phyloP scores from a whole-genome alignment of 2,797 vertebrate genomes.

The Pampus argenteus region DNA sequence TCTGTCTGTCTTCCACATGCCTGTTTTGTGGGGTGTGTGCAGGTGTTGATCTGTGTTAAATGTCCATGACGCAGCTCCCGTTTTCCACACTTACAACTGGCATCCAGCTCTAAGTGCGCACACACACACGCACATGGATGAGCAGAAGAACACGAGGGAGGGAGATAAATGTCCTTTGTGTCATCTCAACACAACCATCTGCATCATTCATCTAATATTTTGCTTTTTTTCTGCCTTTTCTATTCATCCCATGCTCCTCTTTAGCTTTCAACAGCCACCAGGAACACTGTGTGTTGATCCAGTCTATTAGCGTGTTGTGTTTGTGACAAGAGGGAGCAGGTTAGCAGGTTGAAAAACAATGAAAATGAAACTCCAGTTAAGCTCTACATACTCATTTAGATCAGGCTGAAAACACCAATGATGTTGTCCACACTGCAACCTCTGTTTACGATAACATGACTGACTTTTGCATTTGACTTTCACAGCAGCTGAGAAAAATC shows the following conservation, averaged over 20 bases:
- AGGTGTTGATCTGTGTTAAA: conserved; percentile 72
- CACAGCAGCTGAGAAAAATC: conserved; percentile 47
- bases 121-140: conserved; percentile 10
- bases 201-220: conserved; percentile 59
- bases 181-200: conserved; percentile 48
- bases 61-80: conserved; percentile 57
- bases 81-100: conserved; percentile 50
- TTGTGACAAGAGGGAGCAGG: conserved; percentile 35
- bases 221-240: conserved; percentile 21
- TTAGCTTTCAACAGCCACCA: conserved; percentile 46
- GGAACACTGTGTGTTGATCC: conserved; percentile 36
- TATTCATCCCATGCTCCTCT: conserved; percentile 45
- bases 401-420: conserved; percentile 45
- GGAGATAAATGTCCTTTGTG: conserved; percentile 51
- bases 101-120: conserved; percentile 26
- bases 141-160: conserved; percentile 25
- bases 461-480: conserved; percentile 42
- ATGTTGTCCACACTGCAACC: conserved; percentile 33
- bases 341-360: conserved; percentile 24
- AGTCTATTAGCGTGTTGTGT: conserved; percentile 57
- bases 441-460: conserved; percentile 26
- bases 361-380: conserved; percentile 28
- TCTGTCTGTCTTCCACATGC: conserved; percentile 46
- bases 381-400: conserved; percentile 31
- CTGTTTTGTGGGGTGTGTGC: conserved; percentile 49